Evolutionary conservation across 2,888 invertebrate genomes (phyloP), one percentile per base, ranked within the genome.

Genomic region (Macropis europaea): DNA sequence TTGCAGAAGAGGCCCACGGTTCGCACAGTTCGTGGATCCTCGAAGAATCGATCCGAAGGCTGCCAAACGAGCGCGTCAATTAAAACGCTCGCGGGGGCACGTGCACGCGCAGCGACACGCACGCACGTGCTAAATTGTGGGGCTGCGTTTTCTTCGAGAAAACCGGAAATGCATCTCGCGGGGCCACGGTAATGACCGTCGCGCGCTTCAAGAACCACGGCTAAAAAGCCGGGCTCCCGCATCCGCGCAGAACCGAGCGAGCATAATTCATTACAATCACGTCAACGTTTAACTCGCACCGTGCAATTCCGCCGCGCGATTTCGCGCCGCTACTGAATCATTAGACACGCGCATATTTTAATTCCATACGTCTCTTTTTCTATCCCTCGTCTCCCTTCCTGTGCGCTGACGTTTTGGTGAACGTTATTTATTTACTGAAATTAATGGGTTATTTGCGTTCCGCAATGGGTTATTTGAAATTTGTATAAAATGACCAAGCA

Each of bases 41-140:
- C n/a, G n/a, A n/a, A n/a, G 50, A 22, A 15, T 22, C 11, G 0
- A 1, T 2, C n/a, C 2, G 9, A 17, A 7, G 7, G 13, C 0
- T 22, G 22, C 13, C 38, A 2, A 26, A n/a, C 30, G 60, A 30
- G 17, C 60, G 52, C 52, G 52, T 38, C 52, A 60, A 60, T 60
- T 60, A 60, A 60, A 60, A 60, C 22, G 40, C 30, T 60, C 60
- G 60, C 40, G 54, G 45, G 32, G 42, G 64, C 77, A 72, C 76
- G 76, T 76, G 76, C 54, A 43, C 22, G 56, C n/a, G n/a, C n/a
- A n/a, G n/a, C n/a, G n/a, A n/a, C n/a, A n/a, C n/a, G 76, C 75
- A 82, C 77, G 84, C 85, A 81, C 83, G 81, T 81, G 82, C 78
- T 80, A 78, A 83, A 83, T 82, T 83, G 80, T 73, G 78, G 68